Evolutionary conservation across 2,888 invertebrate genomes (phyloP), one percentile per base, ranked within the genome.

Genomic region (Agrochola lota): DNA sequence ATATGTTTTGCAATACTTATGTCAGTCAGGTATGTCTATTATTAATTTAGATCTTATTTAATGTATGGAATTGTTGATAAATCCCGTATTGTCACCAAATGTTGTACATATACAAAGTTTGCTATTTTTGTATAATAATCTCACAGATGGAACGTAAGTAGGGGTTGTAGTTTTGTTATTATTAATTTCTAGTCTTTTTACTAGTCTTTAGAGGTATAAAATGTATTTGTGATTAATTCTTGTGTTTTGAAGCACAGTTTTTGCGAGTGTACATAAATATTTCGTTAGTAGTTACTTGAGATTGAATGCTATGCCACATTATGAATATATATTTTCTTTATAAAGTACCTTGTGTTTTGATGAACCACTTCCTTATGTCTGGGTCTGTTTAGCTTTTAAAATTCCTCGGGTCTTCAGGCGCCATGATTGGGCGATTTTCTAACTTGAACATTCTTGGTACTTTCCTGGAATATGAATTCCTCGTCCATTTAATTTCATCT

Each of bases 311-410:
- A 83, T 80, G 84, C 83, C 84, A 85, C 77, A 74, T 85, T 86
- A 88, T 86, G 76, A 91, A 91, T 91, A 91, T 83, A 83, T 91
- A 91, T 91, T 90, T 91, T 90, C 74, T 84, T 78, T 86, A 87
- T 77, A 87, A 88, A 88, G 46, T 68, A 76, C 7, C 46, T 67
- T 69, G 72, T 63, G 55, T 80, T 81, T 88, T 82, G 11, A 74
- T 84, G 30, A 5, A 70, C 49, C 49, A 63, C 30, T 62, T 62
- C 26, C 60, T 9, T 12, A 40, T 49, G n/a, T 46, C 40, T 59
- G 46, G 1, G 35, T 55, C 12, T 40, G 15, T 7, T 49, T 26
- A 46, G 17, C 46, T 81, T 64, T 73, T 23, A 8, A 46, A 55
- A 35, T 8, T 30, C 15, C 1, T 20, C 17, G n/a, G 23, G 17